These are phyloP conservation scores for Perca flavescens DNA, from an alignment of 2,113 vertebrate genomes.

Conservation along the genomic window DNA sequence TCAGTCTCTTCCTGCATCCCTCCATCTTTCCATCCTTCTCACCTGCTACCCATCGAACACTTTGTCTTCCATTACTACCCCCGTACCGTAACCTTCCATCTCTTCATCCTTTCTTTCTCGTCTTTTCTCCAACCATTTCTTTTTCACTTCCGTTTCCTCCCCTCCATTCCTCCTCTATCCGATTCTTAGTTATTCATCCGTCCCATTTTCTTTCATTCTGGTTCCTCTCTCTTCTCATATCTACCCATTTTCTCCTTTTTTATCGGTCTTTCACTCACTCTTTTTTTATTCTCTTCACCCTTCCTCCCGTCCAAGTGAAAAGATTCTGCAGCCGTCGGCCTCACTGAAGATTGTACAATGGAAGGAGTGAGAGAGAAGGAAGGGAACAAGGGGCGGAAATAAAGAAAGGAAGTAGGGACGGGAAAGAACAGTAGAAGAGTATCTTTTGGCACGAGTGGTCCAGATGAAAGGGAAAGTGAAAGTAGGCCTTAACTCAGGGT, in stretches of 20 bases:
- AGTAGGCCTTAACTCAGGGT: conserved; percentile 14
- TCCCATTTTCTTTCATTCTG: background rate
- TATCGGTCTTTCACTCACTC: background rate
- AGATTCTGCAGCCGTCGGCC: conserved; percentile 25
- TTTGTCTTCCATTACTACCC: background rate
- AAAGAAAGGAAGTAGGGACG: background rate
- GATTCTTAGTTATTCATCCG: background rate
- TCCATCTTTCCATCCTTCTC: background rate
- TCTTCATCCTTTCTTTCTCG: too few species aligned
- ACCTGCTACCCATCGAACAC: background rate
- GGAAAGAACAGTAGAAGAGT: background rate
- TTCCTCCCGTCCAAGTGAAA: background rate
- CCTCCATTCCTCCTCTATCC: background rate
- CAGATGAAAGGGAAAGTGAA: conserved; percentile 28
- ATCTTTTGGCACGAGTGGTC: conserved; percentile 10
- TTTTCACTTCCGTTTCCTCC: background rate
- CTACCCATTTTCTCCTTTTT: background rate
- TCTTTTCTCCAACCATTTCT: background rate
- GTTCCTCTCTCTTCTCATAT: background rate
- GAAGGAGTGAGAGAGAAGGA: background rate
- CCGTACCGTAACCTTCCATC: too few species aligned
- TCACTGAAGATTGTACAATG: conserved; percentile 2
- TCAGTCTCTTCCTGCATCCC: background rate
- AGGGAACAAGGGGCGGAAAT: conserved; percentile 1
- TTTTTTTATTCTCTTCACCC: background rate